phyloP scores from a whole-genome alignment of 2,113 vertebrate species.

The Paralichthys olivaceus region DNA sequence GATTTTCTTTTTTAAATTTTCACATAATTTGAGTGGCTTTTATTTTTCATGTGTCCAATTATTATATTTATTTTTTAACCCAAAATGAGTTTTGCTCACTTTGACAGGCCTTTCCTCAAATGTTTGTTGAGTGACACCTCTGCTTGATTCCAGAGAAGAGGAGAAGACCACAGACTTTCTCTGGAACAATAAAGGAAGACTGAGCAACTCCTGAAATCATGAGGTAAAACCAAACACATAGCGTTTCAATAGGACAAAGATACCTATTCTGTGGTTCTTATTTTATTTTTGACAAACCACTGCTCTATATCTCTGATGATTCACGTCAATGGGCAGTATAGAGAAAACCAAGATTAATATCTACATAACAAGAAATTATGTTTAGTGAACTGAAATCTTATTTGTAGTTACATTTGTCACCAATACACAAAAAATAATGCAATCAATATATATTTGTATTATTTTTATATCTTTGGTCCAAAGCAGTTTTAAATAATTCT shows the following conservation, averaged over 20 bases:
- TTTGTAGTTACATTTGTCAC: neutral
- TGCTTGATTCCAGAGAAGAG: neutral
- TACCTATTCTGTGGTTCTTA: constrained; percentile 12
- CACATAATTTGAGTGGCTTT: neutral
- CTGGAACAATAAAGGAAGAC: constrained; percentile 49
- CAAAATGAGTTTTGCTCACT: neutral
- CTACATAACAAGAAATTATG: neutral
- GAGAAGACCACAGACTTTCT: constrained; percentile 50
- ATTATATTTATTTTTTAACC: neutral
- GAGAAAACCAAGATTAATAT: neutral
- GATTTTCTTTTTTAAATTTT: neutral
- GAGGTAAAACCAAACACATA: constrained; percentile 34
- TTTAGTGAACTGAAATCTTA: too few relatives aligned
- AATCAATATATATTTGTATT: neutral
- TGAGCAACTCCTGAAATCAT: constrained; percentile 49
- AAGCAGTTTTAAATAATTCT: neutral
- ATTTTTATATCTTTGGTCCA: too few relatives aligned
- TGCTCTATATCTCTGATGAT: neutral
- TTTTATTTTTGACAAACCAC: constrained; percentile 26
- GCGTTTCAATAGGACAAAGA: constrained; percentile 6
- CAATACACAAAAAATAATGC: neutral
- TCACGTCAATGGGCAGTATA: neutral
- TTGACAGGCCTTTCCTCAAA: neutral
- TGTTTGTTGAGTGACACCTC: neutral
- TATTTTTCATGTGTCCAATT: too few relatives aligned